phyloP scores from a whole-genome alignment of 2,113 vertebrate genomes.

The Microtus ochrogaster region DNA sequence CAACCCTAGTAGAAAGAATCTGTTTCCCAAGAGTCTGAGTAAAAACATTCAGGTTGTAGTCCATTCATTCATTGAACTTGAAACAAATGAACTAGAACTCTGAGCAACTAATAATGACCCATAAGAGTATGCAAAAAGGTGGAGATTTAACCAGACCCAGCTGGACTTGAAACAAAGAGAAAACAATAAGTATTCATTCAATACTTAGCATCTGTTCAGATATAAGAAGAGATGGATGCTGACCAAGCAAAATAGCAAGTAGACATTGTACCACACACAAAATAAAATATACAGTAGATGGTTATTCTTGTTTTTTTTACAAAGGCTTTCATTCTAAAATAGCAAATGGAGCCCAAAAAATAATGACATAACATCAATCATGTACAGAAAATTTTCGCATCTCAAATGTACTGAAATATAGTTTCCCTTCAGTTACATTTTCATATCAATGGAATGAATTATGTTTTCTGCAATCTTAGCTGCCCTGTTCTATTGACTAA shows the following conservation, averaged over 20 bases:
- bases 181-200: background rate
- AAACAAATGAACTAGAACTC: background rate
- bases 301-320: background rate
- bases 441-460: conserved; percentile 32
- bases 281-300: background rate
- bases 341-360: background rate
- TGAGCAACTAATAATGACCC: background rate
- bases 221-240: background rate
- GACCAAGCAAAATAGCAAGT: background rate
- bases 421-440: conserved; percentile 58
- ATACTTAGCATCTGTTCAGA: background rate
- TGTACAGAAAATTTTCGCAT: conserved; percentile 2
- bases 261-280: background rate
- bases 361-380: background rate
- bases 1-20: background rate
- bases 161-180: background rate
- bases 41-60: background rate
- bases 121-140: background rate
- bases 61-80: background rate
- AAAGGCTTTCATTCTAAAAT: conserved; percentile 22
- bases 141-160: background rate
- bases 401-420: conserved; percentile 34
- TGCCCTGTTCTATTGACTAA: conserved; percentile 47
- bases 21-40: background rate
- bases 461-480: conserved; percentile 32